Base-by-base conservation (phyloP, 2,888 invertebrate genomes). In the Hoplodrina ambigua region DNA sequence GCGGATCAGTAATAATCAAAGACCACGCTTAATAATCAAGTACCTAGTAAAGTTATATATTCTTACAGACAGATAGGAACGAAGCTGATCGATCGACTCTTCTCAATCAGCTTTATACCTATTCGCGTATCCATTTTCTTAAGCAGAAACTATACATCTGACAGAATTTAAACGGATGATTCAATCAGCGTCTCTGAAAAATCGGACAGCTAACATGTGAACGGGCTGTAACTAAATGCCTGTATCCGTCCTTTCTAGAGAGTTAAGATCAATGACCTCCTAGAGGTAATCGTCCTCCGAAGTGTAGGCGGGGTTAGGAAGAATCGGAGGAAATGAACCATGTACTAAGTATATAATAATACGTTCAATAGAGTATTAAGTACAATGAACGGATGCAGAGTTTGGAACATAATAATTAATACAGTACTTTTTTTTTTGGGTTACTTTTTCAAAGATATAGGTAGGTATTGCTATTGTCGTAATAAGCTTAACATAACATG, bases 241-340 rank as follows among this genome's bases (percentile, higher is more conserved):
- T 46, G 78, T 72, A 74, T 84, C 85, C 75, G 82, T 83, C 82
- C 75, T 82, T 84, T 77, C 84, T 74, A 83, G 80, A 75, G 81
- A 85, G 80, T 65, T 63, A 68, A 65, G 86, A 79, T 73, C 84
- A 83, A 55, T 59, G 83, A 85, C 85, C 83, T 74, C 61, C 25
- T 60, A 57, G 84, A 85, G 85, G 85, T 84, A 84, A 76, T 72
- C 78, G 85, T 82, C 81, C 84, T 77, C 78, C 62, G 30, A 72
- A 76, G 65, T 55, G 80, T 85, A 59, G 85, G 85, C 58, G 85
- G 62, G 72, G 80, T 54, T 72, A 69, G 63, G 70, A 83, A 82
- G 80, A 81, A 80, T 83, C 69, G 52, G 70, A 83, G 81, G 75
- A 84, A 85, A 78, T 85, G 72, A 71, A 74, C 74, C 78, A 78